Base-by-base conservation (phyloP, 2,113 vertebrate species). In the Hepsetus odoe region DNA sequence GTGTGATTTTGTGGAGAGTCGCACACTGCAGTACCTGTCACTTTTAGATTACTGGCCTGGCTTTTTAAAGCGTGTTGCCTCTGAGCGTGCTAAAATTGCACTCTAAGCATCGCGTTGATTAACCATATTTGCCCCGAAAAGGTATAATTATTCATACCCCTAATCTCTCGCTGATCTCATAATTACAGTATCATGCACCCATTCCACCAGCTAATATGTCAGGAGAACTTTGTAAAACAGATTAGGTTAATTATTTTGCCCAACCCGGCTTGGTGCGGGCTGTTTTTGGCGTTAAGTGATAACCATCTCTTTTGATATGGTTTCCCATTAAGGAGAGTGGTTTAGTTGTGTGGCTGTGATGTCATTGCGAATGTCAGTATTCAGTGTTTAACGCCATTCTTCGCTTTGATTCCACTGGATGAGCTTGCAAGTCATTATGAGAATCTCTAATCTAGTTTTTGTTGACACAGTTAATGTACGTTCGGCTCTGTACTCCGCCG, bases 91-190 rank as follows among this genome's bases (percentile, higher is more conserved):
- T 72, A 64, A 79, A 87, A 83, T 82, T 71, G 72, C 82, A 83
- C 67, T 82, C 66, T 76, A 38, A 59, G 58, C 66, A 73, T 70
- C 0, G 32, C 74, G 80, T 80, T 85, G 79, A 86, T 83, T 82
- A 81, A 74, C 74, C 66, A 85, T 77, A 80, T 82, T 84, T 81
- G 73, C 79, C 66, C 66, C 71, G 66, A 72, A 80, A 80, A 69
- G 61, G 72, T 82, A 65, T 74, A 87, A 87, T 87, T 82, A 86
- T 72, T 77, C 71, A 79, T 78, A 79, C 62, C 76, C 72, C 64
- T 82, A 83, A 83, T 87, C 83, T 85, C 66, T 83, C 67, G 58
- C 72, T 65, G 79, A 82, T 84, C 73, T 84, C 80, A 75, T 85
- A 83, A 87, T 87, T 85, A 79, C 79, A 70, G 80, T 83, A 79